These are phyloP conservation scores for Phorcus lineatus DNA, from an alignment of 2,888 invertebrate genomes.

Conservation along the genomic window DNA sequence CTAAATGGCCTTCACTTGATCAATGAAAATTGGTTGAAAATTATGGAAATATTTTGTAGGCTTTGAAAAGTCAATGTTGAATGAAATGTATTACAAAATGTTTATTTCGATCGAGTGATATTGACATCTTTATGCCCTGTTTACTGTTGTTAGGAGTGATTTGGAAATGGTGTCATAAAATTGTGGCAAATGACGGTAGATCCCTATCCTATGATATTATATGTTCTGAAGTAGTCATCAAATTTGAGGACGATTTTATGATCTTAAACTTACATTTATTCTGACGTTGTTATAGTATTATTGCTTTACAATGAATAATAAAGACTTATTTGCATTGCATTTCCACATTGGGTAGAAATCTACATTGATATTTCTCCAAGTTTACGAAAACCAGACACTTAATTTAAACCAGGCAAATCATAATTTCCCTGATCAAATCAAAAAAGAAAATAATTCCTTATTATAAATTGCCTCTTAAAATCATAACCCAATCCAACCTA, in stretches of 20 bases:
- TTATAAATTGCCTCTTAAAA: too few species aligned
- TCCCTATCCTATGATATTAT: not conserved
- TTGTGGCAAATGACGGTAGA: not conserved
- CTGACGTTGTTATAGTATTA: not conserved
- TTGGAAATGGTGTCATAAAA: not conserved
- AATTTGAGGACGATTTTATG: not conserved
- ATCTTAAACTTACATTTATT: not conserved
- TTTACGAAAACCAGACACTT: too few species aligned
- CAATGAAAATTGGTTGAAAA: not conserved
- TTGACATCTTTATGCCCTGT: too few species aligned
- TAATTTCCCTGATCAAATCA: too few species aligned
- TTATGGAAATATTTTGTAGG: not conserved
- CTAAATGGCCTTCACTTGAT: not conserved
- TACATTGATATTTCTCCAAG: too few species aligned
- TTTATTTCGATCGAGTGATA: too few species aligned
- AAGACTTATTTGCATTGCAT: not conserved
- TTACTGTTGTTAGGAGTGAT: not conserved
- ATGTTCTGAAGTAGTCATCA: not conserved
- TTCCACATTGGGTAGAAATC: not conserved
- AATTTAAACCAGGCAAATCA: too few species aligned
- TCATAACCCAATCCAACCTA: too few species aligned
- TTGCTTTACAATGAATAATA: not conserved
- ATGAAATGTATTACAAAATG: too few species aligned
- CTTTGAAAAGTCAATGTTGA: not conserved
- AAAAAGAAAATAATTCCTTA: too few species aligned